Base-by-base conservation (phyloP, 35 echinoderm and acorn worm genomes). In the Amphiura filiformis region DNA sequence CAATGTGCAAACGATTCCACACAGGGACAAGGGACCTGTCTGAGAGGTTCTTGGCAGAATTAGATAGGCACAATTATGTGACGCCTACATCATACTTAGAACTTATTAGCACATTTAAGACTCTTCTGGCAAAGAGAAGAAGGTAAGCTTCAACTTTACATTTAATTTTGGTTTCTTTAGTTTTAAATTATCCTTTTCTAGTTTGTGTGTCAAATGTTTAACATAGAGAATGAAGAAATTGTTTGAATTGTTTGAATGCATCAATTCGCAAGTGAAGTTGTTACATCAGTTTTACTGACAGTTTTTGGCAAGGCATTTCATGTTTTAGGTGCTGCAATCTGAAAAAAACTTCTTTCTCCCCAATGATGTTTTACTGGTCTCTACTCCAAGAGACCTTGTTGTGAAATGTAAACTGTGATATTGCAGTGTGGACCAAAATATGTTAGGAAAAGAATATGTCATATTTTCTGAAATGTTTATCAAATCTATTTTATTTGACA, bases 11-110 rank as follows among this genome's bases (percentile, higher is more conserved):
- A 79, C 56, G 77, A 23, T 98, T 98, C 56, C 96, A 98, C 77
- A 94, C 92, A 3, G 85, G 89, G 12, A 98, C 96, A 14, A 81
- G 92, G 76, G 78, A 49, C 32, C 87, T 98, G 15, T 94, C 96
- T 0, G 91, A 98, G 39, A 65, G 87, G 75, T 98, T 94, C 84
- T 81, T 93, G 26, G 87, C 35, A 14, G 92, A 98, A 76, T 92
- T 98, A 36, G 96, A 98, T 26, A 31, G 96, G 36, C 96, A 98
- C 84, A 98, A 98, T 78, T 98, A 98, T 52, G 96, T 98, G 5
- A 98, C 96, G 14, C 96, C 96, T 0, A 98, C 96, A 65, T 98
- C 96, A 0, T 98, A 98, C 70, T 84, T 98, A 41, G 96, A 98
- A 76, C 44, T 98, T 7, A 98, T 98, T 41, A 94, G 76, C 79